These are phyloP conservation scores for Altica lythri DNA, from an alignment of 2,888 invertebrate species.

Conservation along the genomic window DNA sequence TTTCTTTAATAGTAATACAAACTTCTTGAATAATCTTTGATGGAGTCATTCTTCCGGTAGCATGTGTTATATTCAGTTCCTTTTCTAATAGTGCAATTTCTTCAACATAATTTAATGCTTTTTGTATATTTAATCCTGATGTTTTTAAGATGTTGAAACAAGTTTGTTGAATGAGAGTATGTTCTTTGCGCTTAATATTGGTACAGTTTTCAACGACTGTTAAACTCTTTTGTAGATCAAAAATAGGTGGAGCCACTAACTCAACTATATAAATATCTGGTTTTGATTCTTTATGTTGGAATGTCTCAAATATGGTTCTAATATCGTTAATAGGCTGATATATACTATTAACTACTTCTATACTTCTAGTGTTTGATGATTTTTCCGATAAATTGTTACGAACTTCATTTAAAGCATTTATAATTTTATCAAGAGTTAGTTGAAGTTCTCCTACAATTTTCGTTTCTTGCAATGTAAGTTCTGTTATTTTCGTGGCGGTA, in stretches of 20 bases:
- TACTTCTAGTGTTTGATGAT: slow-evolving; percentile 69
- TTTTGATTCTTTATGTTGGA: slow-evolving; percentile 59
- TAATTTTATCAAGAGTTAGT: slow-evolving; percentile 58
- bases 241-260: slow-evolving; percentile 63
- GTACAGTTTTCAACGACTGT: slow-evolving; percentile 71
- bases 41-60: slow-evolving; percentile 52
- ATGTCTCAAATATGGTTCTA: slow-evolving; percentile 62
- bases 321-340: slow-evolving; percentile 68
- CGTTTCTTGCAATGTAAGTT: slow-evolving; percentile 51
- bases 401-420: slow-evolving; percentile 64
- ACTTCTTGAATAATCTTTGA: slow-evolving; percentile 58
- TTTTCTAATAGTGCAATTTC: slow-evolving; percentile 59
- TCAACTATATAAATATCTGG: slow-evolving; percentile 63
- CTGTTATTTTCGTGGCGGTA: slow-evolving; percentile 57
- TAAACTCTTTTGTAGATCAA: slow-evolving; percentile 67
- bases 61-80: slow-evolving; percentile 51
- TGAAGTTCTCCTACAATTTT: slow-evolving; percentile 48
- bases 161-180: slow-evolving; percentile 70
- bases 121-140: slow-evolving; percentile 63
- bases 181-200: slow-evolving; percentile 68
- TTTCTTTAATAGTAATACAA: slow-evolving; percentile 64
- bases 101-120: slow-evolving; percentile 62
- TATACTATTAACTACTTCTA: slow-evolving; percentile 68
- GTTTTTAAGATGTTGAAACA: slow-evolving; percentile 69
- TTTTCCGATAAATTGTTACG: slow-evolving; percentile 70